Base-by-base conservation (phyloP, 2,113 vertebrate species). In the Halichoerus grypus region DNA sequence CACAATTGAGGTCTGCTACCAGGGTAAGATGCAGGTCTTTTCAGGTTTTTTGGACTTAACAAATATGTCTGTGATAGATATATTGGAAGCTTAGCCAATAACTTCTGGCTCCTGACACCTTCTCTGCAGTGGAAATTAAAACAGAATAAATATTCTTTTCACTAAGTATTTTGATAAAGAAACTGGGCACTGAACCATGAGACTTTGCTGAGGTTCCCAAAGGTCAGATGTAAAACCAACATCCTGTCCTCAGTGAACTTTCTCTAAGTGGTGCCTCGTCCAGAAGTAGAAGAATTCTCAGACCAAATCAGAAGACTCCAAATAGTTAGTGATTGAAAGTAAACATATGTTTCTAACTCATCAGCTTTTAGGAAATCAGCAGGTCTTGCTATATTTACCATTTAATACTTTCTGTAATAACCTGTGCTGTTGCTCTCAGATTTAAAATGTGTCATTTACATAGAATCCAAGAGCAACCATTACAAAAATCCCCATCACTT, bases 121-220 rank as follows among this genome's bases (percentile, higher is more conserved):
- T 55, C 63, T 72, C 42, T 55, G 14, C 6, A 84, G 24, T 94
- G 57, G 55, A 97, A 96, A 97, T 95, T 90, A 91, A 97, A 95
- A 59, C 24, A 84, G 22, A 79, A 72, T 94, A 87, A 96, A 96
- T 89, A 90, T 51, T 65, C 51, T 94, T 97, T 92, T 93, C 21
- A 77, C 61, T 91, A 71, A 96, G 91, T 67, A 94, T 96, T 97
- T 96, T 97, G 82, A 53, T 86, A 88, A 77, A 36, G 57, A 97
- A 97, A 96, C 77, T 94, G 71, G 84, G 53, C 90, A 88, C 28
- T 12, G 4, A 87, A 82, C 84, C 42, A 92, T 93, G 83, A 90
- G 86, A 92, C 33, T 71, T 95, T 76, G n/a, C 89, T 85, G 31
- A 87, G 49, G 31, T 51, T 95, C 39, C 55, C 74, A 97, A 72